Evolutionary conservation across 1,140 invertebrate genomes (phyloP).

Genomic region (Halictus rubicundus): DNA sequence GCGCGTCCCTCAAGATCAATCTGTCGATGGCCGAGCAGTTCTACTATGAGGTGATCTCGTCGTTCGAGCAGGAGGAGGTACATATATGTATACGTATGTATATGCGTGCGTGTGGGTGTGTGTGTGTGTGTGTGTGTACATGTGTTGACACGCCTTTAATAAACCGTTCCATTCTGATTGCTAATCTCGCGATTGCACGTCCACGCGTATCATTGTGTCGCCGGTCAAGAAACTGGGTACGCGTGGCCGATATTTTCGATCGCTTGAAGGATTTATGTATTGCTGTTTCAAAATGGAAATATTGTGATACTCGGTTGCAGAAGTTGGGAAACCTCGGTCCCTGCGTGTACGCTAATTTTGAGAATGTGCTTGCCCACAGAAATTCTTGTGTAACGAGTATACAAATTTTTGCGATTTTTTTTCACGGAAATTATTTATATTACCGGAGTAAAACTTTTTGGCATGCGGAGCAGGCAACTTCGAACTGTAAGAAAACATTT

Average conservation of each 20-base stretch:
- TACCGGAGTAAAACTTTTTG: too few relatives aligned
- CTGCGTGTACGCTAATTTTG: too few relatives aligned
- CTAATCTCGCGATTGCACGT: constrained; percentile 37
- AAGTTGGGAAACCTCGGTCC: too few relatives aligned
- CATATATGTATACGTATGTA: constrained; percentile 20
- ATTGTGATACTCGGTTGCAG: too few relatives aligned
- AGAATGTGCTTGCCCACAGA: too few relatives aligned
- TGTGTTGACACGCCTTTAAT: constrained; percentile 57
- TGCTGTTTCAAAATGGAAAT: too few relatives aligned
- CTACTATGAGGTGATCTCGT: constrained; percentile 79
- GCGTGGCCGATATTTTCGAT: neutral
- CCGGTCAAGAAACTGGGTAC: neutral
- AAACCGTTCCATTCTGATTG: constrained; percentile 53
- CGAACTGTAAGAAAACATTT: too few relatives aligned
- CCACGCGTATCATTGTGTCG: constrained; percentile 17
- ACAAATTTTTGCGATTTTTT: too few relatives aligned
- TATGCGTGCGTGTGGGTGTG: neutral
- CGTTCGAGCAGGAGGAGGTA: constrained; percentile 77
- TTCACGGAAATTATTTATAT: too few relatives aligned
- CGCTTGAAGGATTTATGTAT: neutral
- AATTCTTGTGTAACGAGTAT: too few relatives aligned
- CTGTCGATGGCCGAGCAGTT: constrained; percentile 78
- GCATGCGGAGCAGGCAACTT: too few relatives aligned
- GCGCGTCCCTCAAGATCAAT: constrained; percentile 74
- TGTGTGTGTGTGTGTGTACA: constrained; percentile 7